Evolutionary conservation across 2,888 invertebrate species (phyloP).

Genomic region (Serrognathus titanus): DNA sequence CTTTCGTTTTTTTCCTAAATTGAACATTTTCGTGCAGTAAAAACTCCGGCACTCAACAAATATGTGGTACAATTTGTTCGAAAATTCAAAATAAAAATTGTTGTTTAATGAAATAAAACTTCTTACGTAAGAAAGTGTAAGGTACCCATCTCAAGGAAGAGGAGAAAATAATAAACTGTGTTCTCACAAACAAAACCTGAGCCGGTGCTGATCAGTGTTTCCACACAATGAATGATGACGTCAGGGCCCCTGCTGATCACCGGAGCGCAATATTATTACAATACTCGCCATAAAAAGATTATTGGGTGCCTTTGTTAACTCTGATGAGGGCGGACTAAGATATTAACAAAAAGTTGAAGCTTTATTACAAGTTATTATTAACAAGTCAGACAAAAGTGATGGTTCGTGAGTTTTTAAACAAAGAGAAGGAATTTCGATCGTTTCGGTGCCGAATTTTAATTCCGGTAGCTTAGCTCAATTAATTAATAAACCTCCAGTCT

Average conservation of each 20-base stretch:
- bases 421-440: slow-evolving; percentile 31
- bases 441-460: slow-evolving; percentile 18
- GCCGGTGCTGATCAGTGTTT: slow-evolving; percentile 30
- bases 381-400: slow-evolving; percentile 31
- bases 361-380: slow-evolving; percentile 38
- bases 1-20: too few relatives aligned
- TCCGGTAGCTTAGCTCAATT: slow-evolving; percentile 18
- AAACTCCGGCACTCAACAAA: too few relatives aligned
- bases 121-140: too few relatives aligned
- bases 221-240: slow-evolving; percentile 36
- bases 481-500: slow-evolving; percentile 21
- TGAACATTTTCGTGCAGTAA: too few relatives aligned
- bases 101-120: too few relatives aligned
- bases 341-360: slow-evolving; percentile 37
- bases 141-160: neutral
- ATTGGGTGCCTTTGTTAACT: slow-evolving; percentile 40
- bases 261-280: slow-evolving; percentile 33
- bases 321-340: slow-evolving; percentile 41
- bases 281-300: slow-evolving; percentile 40
- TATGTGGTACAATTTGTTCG: too few relatives aligned
- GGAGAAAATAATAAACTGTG: neutral
- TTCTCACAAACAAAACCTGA: slow-evolving; percentile 28
- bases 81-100: too few relatives aligned
- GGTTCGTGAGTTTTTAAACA: slow-evolving; percentile 26
- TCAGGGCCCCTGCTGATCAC: slow-evolving; percentile 35